Evolutionary conservation across 2,113 vertebrate species (phyloP), one percentile per base, ranked within the genome.

Genomic region (Nycticryphes semicollaris): DNA sequence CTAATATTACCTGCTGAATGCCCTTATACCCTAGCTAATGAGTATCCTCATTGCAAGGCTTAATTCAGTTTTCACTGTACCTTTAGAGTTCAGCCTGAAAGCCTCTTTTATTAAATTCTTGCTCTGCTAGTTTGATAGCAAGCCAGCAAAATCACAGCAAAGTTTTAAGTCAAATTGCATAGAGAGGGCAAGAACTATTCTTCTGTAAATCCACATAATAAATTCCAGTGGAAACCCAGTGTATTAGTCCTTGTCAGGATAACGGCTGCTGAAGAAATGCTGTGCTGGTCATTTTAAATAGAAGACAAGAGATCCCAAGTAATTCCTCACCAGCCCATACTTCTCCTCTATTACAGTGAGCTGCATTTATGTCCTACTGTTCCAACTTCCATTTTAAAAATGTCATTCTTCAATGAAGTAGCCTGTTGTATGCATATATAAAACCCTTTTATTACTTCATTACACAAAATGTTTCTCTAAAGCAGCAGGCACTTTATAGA

Each of bases 31-130:
- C 60, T 54, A 37, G 43, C 24, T 94, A 92, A 95, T 70, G 60
- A 81, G 39, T 19, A 33, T 81, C 79, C 76, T 81, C 74, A 48
- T 24, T 87, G 51, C 56, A 84, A 92, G 25, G 20, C 41, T 87
- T 92, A 87, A 87, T 92, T 92, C 86, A 84, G 91, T 90, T 94
- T 90, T 89, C 80, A 84, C 30, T 91, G 37, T 72, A 84, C 64
- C 64, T 89, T 81, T 50, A 59, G 47, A 84, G 76, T 92, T 92
- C 68, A 89, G n/a, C 51, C 73, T 84, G 45, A 93, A 90, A 94
- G 54, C 33, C 30, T 70, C 37, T 79, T 82, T 69, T 84, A 93
- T 89, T 93, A 81, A 86, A 90, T 87, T 87, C 84, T 31, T 94
- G 64, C 59, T 77, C 75, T 74, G 37, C 14, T 78, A 70, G 83